phyloP scores from a whole-genome alignment of 2,797 vertebrate genomes.

The Falco rusticolus region DNA sequence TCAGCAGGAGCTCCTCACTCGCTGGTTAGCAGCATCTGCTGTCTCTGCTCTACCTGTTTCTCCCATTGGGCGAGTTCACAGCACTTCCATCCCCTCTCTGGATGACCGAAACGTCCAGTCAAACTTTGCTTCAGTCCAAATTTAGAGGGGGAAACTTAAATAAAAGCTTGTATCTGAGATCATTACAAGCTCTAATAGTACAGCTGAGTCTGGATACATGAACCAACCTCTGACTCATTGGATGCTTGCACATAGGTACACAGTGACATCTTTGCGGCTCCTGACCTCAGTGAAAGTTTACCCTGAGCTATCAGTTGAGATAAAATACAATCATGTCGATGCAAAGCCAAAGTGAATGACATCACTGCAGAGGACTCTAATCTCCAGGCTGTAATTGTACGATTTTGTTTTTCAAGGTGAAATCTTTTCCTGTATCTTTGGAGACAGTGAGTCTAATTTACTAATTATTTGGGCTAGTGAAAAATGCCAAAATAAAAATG shows the following conservation, averaged over 20 bases:
- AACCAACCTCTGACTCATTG: background rate
- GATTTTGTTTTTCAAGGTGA: conserved; percentile 48
- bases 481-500: conserved; percentile 45
- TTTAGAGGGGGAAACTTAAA: background rate
- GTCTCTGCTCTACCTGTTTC: background rate
- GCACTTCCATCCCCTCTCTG: background rate
- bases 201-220: background rate
- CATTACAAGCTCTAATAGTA: background rate
- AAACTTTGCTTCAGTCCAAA: background rate
- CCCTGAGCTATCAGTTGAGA: conserved; percentile 17
- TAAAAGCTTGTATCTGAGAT: background rate
- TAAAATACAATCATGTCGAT: conserved; percentile 24
- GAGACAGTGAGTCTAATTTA: conserved; percentile 37
- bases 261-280: background rate
- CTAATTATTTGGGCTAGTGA: conserved; percentile 31
- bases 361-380: conserved; percentile 48
- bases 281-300: conserved; percentile 18
- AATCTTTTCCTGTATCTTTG: conserved; percentile 52
- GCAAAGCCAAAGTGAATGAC: conserved; percentile 42
- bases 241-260: background rate
- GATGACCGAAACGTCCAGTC: background rate
- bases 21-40: background rate
- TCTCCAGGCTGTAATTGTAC: conserved; percentile 42
- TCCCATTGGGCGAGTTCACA: accelerated
- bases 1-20: background rate